Evolutionary conservation across 2,797 vertebrate genomes (phyloP).

Genomic region (Allobates femoralis): DNA sequence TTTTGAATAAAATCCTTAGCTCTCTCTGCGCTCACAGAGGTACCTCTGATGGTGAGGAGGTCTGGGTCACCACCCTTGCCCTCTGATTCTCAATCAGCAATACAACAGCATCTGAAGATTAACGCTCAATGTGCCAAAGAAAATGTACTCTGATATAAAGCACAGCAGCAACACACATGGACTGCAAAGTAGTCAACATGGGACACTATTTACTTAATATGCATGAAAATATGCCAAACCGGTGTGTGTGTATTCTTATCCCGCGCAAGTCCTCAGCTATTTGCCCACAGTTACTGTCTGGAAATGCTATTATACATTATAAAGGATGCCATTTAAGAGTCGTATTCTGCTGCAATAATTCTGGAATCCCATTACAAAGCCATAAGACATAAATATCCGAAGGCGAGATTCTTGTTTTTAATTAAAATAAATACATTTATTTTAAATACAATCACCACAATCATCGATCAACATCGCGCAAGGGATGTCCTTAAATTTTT

Average conservation of each 20-base stretch:
- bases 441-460: background rate
- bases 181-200: too few relatives aligned
- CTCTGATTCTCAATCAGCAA: too few relatives aligned
- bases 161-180: too few relatives aligned
- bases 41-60: too few relatives aligned
- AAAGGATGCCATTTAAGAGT: slow-evolving; percentile 22
- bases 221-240: background rate
- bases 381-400: slow-evolving; percentile 7
- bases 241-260: background rate
- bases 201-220: slow-evolving; percentile 12
- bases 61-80: too few relatives aligned
- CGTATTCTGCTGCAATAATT: slow-evolving; percentile 29
- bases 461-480: slow-evolving; percentile 5
- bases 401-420: slow-evolving; percentile 17
- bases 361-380: slow-evolving; percentile 13
- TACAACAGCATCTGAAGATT: too few relatives aligned
- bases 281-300: slow-evolving; percentile 23
- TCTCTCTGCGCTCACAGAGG: too few relatives aligned
- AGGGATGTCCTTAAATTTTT: background rate
- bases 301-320: background rate
- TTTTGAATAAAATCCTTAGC: too few relatives aligned
- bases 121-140: too few relatives aligned
- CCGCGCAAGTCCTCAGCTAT: background rate
- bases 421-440: slow-evolving; percentile 30
- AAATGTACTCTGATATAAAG: too few relatives aligned